Conservation (phyloP, 2,797 vertebrate genomes). For the Lacerta agilis region DNA sequence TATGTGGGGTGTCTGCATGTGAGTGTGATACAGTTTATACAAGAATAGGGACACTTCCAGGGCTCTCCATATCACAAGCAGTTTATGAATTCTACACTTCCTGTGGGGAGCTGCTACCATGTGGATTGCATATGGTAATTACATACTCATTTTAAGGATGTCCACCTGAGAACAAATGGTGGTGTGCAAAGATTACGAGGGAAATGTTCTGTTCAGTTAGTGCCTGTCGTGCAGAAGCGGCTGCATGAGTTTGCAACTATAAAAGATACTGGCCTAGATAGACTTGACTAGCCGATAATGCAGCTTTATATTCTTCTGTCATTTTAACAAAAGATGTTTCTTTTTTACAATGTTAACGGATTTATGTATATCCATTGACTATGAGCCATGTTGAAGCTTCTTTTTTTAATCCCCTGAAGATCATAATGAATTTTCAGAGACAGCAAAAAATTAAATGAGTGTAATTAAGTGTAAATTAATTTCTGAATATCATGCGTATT, state of each 20-base stretch:
- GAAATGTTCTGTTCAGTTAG: neutral
- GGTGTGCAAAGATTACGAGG: neutral
- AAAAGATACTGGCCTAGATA: neutral
- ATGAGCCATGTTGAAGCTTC: neutral
- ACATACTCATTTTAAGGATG: neutral
- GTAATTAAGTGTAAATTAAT: conserved; percentile 10
- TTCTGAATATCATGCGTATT: neutral
- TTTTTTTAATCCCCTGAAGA: neutral
- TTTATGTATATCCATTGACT: neutral
- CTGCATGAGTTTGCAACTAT: neutral
- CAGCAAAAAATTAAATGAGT: neutral
- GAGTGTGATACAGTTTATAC: neutral
- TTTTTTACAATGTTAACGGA: neutral
- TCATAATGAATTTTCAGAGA: conserved; percentile 2
- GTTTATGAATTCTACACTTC: neutral
- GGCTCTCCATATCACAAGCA: neutral
- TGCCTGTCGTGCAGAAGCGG: neutral
- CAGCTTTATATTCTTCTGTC: neutral
- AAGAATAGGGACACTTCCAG: neutral
- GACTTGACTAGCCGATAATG: neutral
- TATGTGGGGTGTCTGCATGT: neutral
- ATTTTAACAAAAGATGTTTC: neutral
- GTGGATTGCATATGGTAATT: neutral
- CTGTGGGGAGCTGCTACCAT: neutral
- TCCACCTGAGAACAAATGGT: neutral